These are phyloP conservation scores for Charina bottae DNA, from an alignment of 2,113 vertebrate genomes.

Conservation along the genomic window DNA sequence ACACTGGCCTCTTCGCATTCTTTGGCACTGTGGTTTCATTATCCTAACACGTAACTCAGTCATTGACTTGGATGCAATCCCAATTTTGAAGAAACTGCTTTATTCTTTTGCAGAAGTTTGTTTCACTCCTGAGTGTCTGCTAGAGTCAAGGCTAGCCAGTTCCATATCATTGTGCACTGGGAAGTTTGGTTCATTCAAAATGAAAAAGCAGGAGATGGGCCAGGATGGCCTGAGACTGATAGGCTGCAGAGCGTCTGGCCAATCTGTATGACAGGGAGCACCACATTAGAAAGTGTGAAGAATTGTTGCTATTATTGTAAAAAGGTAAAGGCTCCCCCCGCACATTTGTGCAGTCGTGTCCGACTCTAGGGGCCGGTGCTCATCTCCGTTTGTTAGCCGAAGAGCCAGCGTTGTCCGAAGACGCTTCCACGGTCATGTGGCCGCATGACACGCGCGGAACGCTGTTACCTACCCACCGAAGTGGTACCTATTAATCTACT, in stretches of 20 bases:
- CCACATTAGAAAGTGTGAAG: conserved; percentile 32
- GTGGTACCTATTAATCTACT: too few relatives aligned
- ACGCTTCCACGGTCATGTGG: too few relatives aligned
- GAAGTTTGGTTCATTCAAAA: conserved; percentile 14
- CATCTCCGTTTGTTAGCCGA: too few relatives aligned
- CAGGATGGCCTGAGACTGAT: conserved; percentile 4
- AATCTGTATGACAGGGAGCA: conserved; percentile 11
- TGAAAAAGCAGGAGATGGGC: background rate
- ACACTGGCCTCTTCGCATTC: background rate
- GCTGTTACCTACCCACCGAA: too few relatives aligned
- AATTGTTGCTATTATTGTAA: conserved; percentile 29
- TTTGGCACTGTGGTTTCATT: background rate
- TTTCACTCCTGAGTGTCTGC: background rate
- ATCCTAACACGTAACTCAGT: background rate
- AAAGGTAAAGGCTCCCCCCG: too few relatives aligned
- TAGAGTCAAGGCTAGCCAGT: background rate
- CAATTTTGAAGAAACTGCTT: background rate
- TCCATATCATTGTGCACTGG: background rate
- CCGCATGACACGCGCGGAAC: too few relatives aligned
- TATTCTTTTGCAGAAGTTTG: background rate
- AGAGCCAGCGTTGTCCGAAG: too few relatives aligned
- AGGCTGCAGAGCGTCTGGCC: conserved; percentile 2
- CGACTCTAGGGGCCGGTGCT: too few relatives aligned
- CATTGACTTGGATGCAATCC: background rate
- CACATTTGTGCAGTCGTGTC: too few relatives aligned